phyloP scores from a whole-genome alignment of 2,888 invertebrate species.

The Tetrapedia diversipes region DNA sequence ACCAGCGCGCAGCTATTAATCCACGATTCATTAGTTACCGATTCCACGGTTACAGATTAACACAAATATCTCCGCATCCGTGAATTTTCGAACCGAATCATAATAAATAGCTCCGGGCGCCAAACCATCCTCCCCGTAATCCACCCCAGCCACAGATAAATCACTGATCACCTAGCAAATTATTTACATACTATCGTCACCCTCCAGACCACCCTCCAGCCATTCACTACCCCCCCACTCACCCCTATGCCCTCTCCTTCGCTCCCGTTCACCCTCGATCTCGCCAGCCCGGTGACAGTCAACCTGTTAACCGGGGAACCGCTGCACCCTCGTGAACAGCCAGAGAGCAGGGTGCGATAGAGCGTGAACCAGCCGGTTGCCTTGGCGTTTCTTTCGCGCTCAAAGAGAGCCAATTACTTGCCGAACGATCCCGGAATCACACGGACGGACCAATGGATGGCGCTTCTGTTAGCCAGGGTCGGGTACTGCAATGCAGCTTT shows the following conservation, averaged over 20 bases:
- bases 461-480: constrained; percentile 64
- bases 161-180: neutral
- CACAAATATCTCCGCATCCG: neutral
- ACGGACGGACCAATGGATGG: constrained; percentile 61
- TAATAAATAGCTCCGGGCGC: neutral
- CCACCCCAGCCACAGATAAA: neutral
- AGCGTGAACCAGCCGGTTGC: constrained; percentile 19
- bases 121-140: no score
- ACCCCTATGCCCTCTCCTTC: no score
- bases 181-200: constrained; percentile 4
- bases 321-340: neutral
- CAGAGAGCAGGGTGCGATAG: constrained; percentile 6
- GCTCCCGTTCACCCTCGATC: neutral
- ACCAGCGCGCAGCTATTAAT: neutral
- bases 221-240: no score
- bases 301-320: constrained; percentile 26
- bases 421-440: constrained; percentile 61
- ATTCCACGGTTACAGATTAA: neutral
- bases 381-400: constrained; percentile 36
- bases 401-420: constrained; percentile 61
- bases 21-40: neutral
- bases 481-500: constrained; percentile 71
- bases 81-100: neutral
- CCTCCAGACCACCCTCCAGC: neutral
- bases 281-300: constrained; percentile 8